These are phyloP conservation scores for Typhlichthys subterraneus DNA, from an alignment of 2,797 vertebrate species.

Conservation along the genomic window DNA sequence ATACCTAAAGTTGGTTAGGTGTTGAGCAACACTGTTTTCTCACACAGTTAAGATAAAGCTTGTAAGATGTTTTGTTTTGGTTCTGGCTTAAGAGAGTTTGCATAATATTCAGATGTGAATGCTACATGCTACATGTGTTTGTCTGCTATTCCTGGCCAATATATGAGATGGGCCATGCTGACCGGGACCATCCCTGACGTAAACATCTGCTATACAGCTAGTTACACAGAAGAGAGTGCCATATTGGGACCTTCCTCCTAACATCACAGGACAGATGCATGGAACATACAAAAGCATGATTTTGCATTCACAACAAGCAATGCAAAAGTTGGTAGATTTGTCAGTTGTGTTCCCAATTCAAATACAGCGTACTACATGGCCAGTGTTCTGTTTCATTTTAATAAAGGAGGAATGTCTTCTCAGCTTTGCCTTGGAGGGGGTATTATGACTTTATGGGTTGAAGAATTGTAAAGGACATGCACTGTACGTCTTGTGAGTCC, in stretches of 20 bases:
- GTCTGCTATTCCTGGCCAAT: neutral
- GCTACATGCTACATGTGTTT: neutral
- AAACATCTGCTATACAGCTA: neutral
- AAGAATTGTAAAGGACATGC: neutral
- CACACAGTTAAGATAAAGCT: neutral
- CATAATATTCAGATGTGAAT: slow-evolving; percentile 3
- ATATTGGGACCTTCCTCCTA: neutral
- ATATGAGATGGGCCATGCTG: neutral
- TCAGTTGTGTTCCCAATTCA: neutral
- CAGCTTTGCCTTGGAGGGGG: no score
- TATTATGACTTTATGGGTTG: no score
- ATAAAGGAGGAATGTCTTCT: no score
- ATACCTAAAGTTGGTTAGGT: neutral
- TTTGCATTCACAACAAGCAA: neutral
- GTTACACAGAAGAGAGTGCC: neutral
- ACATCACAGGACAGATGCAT: neutral
- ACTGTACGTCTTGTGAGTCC: neutral
- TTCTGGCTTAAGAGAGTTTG: neutral
- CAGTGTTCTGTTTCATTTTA: neutral
- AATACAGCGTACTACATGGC: neutral
- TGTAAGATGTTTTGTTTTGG: neutral
- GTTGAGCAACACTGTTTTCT: neutral
- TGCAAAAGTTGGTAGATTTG: neutral
- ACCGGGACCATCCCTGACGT: neutral
- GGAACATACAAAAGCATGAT: no score